Base-by-base conservation (phyloP, 2,797 vertebrate species). In the Acrocephalus scirpaceus region DNA sequence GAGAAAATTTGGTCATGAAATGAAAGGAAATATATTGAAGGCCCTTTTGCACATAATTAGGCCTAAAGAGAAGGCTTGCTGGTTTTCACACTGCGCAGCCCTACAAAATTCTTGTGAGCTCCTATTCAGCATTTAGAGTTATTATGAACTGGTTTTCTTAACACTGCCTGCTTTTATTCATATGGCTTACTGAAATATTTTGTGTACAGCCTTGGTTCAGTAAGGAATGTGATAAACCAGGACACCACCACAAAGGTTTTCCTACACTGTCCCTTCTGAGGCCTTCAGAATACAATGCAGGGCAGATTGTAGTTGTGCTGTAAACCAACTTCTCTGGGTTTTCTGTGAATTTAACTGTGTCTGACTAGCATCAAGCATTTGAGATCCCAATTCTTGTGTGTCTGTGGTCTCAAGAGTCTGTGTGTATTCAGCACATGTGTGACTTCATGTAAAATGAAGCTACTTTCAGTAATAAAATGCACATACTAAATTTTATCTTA, bases 301-400 rank as follows among this genome's bases (percentile, higher is more conserved):
- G 48, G 15, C 14, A 42, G 26, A 15, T 8, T 0, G 1, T 9
- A 47, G 38, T 3, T 8, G 0, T 26, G 36, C 74, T 64, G 13
- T 42, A 65, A 92, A 47, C 7, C 25, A 27, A 9, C 4, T 25
- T 48, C 57, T 42, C 51, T 40, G 29, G 3, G 0, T 30, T 53
- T 80, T 15, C 54, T 84, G 58, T 26, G 25, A 47, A 11, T 7
- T 2, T 27, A 32, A 32, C 9, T 13, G 8, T 1, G 4, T 17
- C 65, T 77, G 40, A 45, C 13, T 5, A 2, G 19, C 6, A 30
- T 4, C 0, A 0, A 13, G 10, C 14, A n/a, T 34, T 47, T 62
- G 29, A 74, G 18, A 71, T 40, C 5, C 8, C 45, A 34, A 0
- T 22, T 57, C 38, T 42, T 11, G 2, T 20, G 60, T 0, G 0